Evolutionary conservation across 1,140 invertebrate species (phyloP).

Genomic region (Palaemon carinicauda): DNA sequence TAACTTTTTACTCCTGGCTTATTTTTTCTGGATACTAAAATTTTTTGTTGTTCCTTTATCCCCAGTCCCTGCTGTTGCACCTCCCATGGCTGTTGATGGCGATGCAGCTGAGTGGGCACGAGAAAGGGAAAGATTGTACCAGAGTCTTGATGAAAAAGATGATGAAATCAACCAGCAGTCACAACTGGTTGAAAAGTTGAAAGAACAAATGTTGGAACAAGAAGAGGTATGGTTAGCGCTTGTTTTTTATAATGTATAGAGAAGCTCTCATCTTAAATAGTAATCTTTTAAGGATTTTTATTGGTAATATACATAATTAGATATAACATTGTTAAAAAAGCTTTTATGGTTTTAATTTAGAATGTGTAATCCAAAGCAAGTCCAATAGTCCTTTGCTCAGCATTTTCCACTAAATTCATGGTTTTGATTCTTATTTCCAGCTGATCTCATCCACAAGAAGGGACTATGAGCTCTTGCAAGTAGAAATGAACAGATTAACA

Average conservation of each 20-base stretch:
- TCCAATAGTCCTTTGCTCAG: not conserved
- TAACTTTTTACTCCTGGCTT: not conserved
- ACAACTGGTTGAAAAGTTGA: slow-evolving; percentile 94
- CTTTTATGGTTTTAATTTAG: too few species aligned
- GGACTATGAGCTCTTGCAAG: slow-evolving; percentile 92
- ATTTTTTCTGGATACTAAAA: not conserved
- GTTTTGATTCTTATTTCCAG: slow-evolving; percentile 17
- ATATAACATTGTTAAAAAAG: not conserved
- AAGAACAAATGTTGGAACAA: slow-evolving; percentile 97
- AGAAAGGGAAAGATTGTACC: slow-evolving; percentile 91
- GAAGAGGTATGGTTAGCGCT: slow-evolving; percentile 74
- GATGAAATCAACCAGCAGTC: slow-evolving; percentile 99
- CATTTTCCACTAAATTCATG: not conserved
- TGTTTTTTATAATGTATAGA: too few species aligned
- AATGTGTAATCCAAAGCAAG: not conserved
- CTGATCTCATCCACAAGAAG: slow-evolving; percentile 85
- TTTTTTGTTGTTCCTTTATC: not conserved
- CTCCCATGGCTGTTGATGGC: slow-evolving; percentile 19
- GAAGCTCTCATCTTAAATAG: too few species aligned
- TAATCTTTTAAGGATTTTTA: too few species aligned
- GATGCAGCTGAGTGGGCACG: slow-evolving; percentile 70
- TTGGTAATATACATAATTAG: not conserved
- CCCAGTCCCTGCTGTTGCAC: not conserved
- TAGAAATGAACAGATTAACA: slow-evolving; percentile 94
- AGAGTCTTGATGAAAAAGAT: slow-evolving; percentile 98